Base-by-base conservation (phyloP, 1,140 invertebrate genomes). In the Adelges cooleyi region DNA sequence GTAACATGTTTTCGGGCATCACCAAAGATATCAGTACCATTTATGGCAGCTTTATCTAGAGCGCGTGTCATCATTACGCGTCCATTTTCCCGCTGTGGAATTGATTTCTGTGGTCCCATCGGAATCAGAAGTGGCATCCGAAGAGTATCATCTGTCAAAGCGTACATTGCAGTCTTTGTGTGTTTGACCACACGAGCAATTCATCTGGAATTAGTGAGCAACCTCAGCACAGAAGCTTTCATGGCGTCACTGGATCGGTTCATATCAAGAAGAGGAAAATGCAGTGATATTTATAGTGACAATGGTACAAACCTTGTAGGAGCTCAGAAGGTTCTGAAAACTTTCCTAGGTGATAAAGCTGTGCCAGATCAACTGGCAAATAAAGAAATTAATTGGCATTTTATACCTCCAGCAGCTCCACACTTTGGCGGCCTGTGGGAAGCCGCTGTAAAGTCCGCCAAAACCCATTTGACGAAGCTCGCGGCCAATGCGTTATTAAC, bases 381-480 rank as follows among this genome's bases (percentile, higher is more conserved):
- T 6, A 33, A 6, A 11, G 29, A 11, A 36, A 65, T 68, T 27
- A 2, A 42, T 11, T 70, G 67, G 68, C 48, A 66, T 9, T 69
- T 52, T 62, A 70, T 68, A 46, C 72, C 74, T 22, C 72, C 75
- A 9, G 11, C 38, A 40, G 69, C 68, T 15, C 71, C 73, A 4
- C 69, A 75, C 50, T 69, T 72, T 23, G 73, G 73, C 33, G 75
- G 75, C 15, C 23, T 72, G 3, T 75, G 73, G 73, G 75, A 77
- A 67, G 62, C 67, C 53, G 65, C 68, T 22, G 69, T 76, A 5
- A 71, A 74, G 51, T 33, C 29, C n/a, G n/a, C 38, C 38, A 40
- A 40, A 9, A 11, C 11, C 8, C 9, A 40, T 40, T n/a, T 40
- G 11, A 11, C n/a, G 11, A 40, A 40, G 9, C 11, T 40, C 2